Conservation (phyloP, 2,888 invertebrate genomes). For the Napeogenes sylphis region DNA sequence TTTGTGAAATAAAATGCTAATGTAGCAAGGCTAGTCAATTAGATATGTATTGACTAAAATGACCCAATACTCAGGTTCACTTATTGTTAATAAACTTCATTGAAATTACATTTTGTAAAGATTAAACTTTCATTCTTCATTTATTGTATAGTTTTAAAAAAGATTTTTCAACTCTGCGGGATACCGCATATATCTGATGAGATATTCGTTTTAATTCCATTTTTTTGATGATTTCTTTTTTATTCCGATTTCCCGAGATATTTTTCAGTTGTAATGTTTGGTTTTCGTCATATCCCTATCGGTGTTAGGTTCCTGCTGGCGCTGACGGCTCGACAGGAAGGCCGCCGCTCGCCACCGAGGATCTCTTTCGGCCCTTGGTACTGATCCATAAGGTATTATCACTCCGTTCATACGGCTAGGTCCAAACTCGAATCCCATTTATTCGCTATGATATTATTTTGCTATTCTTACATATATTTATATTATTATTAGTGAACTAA, state of each 20-base stretch:
- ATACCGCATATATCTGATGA: too few relatives aligned
- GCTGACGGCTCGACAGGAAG: constrained; percentile 54
- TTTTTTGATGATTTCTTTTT: constrained; percentile 26
- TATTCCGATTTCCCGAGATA: constrained; percentile 10
- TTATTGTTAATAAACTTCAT: too few relatives aligned
- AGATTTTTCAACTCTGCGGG: too few relatives aligned
- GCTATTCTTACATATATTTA: not conserved
- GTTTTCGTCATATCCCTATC: constrained; percentile 39
- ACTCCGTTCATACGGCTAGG: not conserved
- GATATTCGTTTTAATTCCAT: not conserved
- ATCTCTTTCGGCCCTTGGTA: constrained; percentile 77
- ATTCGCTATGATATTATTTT: not conserved
- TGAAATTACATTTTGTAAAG: too few relatives aligned
- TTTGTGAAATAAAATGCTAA: not conserved
- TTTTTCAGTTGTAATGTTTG: constrained; percentile 24
- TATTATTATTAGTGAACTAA: not conserved
- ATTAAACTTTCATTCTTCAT: too few relatives aligned
- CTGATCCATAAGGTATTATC: constrained; percentile 44
- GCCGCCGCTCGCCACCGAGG: constrained; percentile 62
- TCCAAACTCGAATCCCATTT: not conserved
- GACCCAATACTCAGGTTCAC: not conserved
- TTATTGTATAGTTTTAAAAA: too few relatives aligned
- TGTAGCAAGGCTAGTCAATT: too few relatives aligned
- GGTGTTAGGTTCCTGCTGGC: constrained; percentile 66
- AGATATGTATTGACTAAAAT: not conserved